A percentile compares a stretch with the other conserved stretches of the same genome.
Evolutionary conservation across 2,113 vertebrate species (phyloP).

Genomic region (Erpornis zantholeuca): DNA sequence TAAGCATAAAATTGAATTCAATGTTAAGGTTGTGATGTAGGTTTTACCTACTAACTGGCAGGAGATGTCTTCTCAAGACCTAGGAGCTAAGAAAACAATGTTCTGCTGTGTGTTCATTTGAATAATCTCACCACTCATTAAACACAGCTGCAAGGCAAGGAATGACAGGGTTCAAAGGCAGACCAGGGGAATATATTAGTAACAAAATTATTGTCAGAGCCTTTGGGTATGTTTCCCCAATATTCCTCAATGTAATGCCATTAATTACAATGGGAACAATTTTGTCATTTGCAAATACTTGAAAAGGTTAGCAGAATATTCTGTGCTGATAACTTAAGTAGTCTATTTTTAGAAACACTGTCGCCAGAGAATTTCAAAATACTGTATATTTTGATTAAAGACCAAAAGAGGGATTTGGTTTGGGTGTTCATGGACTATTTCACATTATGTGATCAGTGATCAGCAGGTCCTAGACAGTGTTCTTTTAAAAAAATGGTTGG

Average conservation of each 20-base stretch:
- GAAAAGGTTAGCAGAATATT: conserved; percentile 55
- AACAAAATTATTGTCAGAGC: conserved; percentile 72
- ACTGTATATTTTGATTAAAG: neutral
- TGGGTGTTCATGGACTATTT: neutral
- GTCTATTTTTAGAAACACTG: conserved; percentile 45
- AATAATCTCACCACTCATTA: conserved; percentile 82
- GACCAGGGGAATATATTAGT: conserved; percentile 76
- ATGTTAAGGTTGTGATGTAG: neutral
- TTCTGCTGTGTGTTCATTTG: conserved; percentile 72
- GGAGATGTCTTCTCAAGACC: conserved; percentile 52
- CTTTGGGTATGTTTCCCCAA: conserved; percentile 64
- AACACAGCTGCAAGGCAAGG: conserved; percentile 77
- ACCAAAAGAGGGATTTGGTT: neutral
- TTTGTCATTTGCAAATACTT: conserved; percentile 53
- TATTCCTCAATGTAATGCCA: conserved; percentile 50
- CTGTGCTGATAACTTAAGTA: neutral
- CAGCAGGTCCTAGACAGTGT: neutral
- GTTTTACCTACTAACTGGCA: conserved; percentile 36
- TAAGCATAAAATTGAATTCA: conserved; percentile 20
- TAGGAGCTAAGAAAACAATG: conserved; percentile 46
- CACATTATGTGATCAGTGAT: neutral
- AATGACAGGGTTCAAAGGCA: conserved; percentile 74
- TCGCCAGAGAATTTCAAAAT: neutral
- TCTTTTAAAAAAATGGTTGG: neutral
- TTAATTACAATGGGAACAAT: conserved; percentile 69